These are phyloP conservation scores for Thunnus thynnus DNA, from an alignment of 2,113 vertebrate genomes.

Conservation along the genomic window DNA sequence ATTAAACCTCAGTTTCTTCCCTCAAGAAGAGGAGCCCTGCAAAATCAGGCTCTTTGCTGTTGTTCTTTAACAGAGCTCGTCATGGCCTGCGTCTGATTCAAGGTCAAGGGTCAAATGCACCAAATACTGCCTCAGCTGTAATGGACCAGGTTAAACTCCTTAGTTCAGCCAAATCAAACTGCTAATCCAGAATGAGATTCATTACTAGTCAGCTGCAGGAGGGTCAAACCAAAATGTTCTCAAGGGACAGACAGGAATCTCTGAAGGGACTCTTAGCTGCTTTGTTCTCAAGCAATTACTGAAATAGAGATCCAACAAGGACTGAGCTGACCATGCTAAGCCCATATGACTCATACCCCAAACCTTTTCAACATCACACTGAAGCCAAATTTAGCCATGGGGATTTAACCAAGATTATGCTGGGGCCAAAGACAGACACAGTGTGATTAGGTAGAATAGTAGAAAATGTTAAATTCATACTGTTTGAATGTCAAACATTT, in stretches of 20 bases:
- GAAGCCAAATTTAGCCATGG: not conserved
- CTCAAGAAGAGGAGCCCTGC: slow-evolving; percentile 12
- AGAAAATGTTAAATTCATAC: not conserved
- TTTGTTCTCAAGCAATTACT: not conserved
- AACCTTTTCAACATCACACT: not conserved
- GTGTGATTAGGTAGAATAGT: not conserved
- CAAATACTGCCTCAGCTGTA: slow-evolving; percentile 24
- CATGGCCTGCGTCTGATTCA: not conserved
- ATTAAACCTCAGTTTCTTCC: slow-evolving; percentile 53
- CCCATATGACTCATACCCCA: not conserved
- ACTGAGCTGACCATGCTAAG: not conserved
- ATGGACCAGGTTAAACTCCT: slow-evolving; percentile 26
- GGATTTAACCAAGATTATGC: not conserved
- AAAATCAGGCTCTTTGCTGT: slow-evolving; percentile 39
- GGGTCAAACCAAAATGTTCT: slow-evolving; percentile 9
- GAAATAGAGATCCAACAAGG: not conserved
- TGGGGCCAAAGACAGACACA: not conserved
- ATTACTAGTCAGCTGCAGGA: not conserved
- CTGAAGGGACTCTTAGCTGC: not conserved
- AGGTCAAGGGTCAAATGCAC: slow-evolving; percentile 34
- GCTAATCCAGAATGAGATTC: slow-evolving; percentile 30
- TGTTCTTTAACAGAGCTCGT: not conserved
- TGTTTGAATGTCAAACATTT: not conserved
- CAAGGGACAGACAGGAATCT: not conserved
- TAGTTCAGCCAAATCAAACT: slow-evolving; percentile 33